Evolutionary conservation across 2,797 vertebrate species (phyloP).

Genomic region (Galago senegalensis): DNA sequence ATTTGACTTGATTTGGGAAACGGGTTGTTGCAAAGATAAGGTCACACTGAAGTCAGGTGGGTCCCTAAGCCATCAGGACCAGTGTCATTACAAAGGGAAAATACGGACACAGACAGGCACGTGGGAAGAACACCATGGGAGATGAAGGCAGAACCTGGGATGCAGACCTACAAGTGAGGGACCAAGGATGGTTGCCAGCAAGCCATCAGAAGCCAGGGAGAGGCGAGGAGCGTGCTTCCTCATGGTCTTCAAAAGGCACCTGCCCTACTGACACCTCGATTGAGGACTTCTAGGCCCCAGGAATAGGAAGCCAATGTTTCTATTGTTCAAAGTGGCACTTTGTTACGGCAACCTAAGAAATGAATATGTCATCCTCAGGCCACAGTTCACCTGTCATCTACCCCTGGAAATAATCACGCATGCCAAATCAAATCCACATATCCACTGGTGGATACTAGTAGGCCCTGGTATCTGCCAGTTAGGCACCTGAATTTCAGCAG

Average conservation of each 20-base stretch:
- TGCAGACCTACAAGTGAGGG: background rate
- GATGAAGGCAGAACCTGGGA: background rate
- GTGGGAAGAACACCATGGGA: fast-evolving
- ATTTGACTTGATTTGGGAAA: background rate
- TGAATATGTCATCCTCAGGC: background rate
- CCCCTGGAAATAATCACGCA: background rate
- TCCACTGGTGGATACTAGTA: no score
- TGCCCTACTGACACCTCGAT: background rate
- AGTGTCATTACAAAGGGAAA: background rate
- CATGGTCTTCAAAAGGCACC: background rate
- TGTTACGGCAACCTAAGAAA: background rate
- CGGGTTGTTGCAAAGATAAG: background rate
- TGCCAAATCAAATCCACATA: fast-evolving
- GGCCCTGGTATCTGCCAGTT: background rate
- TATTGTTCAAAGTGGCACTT: background rate
- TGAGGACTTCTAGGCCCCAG: background rate
- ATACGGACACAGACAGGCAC: background rate
- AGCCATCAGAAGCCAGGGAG: background rate
- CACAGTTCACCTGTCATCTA: background rate
- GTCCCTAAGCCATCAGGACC: background rate
- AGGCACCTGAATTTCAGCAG: background rate
- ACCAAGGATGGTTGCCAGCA: background rate
- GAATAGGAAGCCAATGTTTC: background rate
- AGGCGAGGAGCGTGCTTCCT: fast-evolving
- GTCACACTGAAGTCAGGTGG: background rate